These are phyloP conservation scores for Brenthis daphne DNA, from an alignment of 2,888 invertebrate genomes.

Conservation along the genomic window DNA sequence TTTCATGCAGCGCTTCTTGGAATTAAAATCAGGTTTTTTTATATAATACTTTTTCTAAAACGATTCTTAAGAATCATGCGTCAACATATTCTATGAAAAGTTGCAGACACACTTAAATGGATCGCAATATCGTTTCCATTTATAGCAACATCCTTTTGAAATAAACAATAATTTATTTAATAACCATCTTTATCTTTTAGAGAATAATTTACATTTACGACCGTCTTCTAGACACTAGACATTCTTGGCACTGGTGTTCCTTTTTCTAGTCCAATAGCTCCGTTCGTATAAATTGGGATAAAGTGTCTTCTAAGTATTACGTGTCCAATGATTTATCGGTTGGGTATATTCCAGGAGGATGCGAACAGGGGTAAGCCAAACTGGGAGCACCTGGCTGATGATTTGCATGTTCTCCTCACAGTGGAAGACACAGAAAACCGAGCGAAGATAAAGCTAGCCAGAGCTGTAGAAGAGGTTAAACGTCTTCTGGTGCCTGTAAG, in stretches of 20 bases:
- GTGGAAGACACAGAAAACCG: constrained; percentile 99
- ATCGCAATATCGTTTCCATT: constrained; percentile 6
- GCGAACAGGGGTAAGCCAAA: constrained; percentile 99
- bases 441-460: constrained; percentile 95
- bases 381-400: constrained; percentile 99
- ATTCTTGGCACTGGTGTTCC: constrained; percentile 42
- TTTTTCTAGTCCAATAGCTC: constrained; percentile 38
- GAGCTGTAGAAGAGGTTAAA: constrained; percentile 99
- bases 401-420: constrained; percentile 98
- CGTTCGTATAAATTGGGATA: constrained; percentile 41
- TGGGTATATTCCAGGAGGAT: constrained; percentile 90
- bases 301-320: constrained; percentile 39
- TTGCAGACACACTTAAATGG: constrained; percentile 24
- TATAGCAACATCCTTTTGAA: constrained; percentile 4
- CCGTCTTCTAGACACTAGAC: constrained; percentile 31
- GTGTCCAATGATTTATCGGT: constrained; percentile 41
- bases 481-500: constrained; percentile 98
- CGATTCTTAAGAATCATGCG: constrained; percentile 27
- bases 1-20: constrained; percentile 45
- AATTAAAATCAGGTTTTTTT: constrained; percentile 37
- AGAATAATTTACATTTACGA: constrained; percentile 32
- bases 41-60: constrained; percentile 25
- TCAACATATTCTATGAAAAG: constrained; percentile 30
- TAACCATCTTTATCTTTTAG: constrained; percentile 14
- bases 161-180: constrained; percentile 14